Evolutionary conservation across 2,888 invertebrate genomes (phyloP), one percentile per base, ranked within the genome.

Genomic region (Tetragonisca angustula): DNA sequence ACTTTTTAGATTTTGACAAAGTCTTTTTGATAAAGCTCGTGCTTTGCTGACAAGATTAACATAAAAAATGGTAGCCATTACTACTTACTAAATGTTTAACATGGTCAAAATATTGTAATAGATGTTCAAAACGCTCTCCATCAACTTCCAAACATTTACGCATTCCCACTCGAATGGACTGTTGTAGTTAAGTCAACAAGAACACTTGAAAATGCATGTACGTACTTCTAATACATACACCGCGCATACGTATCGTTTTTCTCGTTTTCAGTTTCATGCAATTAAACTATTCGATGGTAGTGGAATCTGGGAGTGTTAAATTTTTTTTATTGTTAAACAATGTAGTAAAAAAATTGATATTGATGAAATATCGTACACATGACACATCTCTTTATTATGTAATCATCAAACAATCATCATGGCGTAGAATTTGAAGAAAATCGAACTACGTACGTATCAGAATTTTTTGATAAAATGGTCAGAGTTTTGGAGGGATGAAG

Each of bases 231-330:
- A 64, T 64, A 27, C 17, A 24, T 64, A 32, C 32, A 24, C 17
- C 49, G 43, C 68, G 50, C 68, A 21, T 50, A 49, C 24, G 27
- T 24, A 67, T 50, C 52, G 19, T 56, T 52, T 59, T 59, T 59
- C n/a, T 59, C 56, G 56, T 59, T 59, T 59, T n/a, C n/a, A 74
- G 19, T 65, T 52, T 36, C 21, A 19, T 27, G 36, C 36, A 50
- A 72, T 72, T 59, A 59, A 59, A 59, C 70, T 76, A 13, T 52
- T 69, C 49, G 13, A 59, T 59, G 24, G 15, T n/a, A 59, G 56
- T n/a, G 56, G n/a, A 59, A n/a, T n/a, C 56, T n/a, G 15, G 5
- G 24, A 24, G n/a, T 59, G 56, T 13, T 59, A 59, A n/a, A 59
- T 59, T 59, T n/a, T 59, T 5, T 59, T 5, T 59, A 15, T 59